Conservation (phyloP, 1,140 invertebrate species). For the Megalopta genalis region DNA sequence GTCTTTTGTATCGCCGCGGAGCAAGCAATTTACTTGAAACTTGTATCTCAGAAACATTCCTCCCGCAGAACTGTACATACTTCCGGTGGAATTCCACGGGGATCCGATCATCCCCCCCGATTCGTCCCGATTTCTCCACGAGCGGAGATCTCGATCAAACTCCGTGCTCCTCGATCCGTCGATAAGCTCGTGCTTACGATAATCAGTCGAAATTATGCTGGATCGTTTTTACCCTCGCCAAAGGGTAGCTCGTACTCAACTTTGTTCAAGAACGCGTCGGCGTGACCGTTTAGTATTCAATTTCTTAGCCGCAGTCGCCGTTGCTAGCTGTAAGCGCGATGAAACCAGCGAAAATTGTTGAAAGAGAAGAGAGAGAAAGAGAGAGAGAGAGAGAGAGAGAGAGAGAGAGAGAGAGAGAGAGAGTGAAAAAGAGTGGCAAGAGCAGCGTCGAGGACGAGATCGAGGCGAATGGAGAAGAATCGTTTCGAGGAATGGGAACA, state of each 20-base stretch:
- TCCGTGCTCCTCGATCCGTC: neutral
- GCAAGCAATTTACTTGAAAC: neutral
- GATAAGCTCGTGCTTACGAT: no score
- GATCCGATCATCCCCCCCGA: neutral
- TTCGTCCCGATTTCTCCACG: neutral
- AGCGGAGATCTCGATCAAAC: neutral
- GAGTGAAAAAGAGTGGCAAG: no score
- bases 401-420: neutral
- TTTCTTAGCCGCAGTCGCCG: conserved; percentile 17
- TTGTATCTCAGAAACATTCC: conserved; percentile 37
- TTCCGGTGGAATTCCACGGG: neutral
- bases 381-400: neutral
- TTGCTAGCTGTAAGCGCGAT: conserved; percentile 14
- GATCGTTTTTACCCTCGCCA: no score
- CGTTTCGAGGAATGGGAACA: no score
- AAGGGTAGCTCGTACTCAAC: no score
- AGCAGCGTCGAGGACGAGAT: no score
- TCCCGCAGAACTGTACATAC: conserved; percentile 12
- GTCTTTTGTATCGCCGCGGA: neutral
- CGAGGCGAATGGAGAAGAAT: no score
- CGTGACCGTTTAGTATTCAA: conserved; percentile 34
- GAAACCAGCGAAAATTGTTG: neutral
- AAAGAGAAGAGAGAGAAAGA: no score
- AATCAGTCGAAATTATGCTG: no score
- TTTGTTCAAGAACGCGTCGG: conserved; percentile 12